These are phyloP conservation scores for Schizaphis graminum DNA, from an alignment of 2,888 invertebrate genomes.

Conservation along the genomic window DNA sequence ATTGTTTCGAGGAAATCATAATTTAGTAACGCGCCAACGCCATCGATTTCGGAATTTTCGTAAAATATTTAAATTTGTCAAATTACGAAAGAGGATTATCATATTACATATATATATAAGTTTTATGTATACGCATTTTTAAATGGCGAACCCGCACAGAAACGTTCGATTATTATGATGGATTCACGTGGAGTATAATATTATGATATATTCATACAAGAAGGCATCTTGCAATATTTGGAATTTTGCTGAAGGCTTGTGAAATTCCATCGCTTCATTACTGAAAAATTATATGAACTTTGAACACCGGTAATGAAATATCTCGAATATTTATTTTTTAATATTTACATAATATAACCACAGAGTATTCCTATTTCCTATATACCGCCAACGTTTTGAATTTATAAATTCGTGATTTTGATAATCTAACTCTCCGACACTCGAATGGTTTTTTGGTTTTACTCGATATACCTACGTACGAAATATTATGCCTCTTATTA, in stretches of 20 bases:
- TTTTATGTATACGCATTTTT: not conserved
- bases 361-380: not conserved
- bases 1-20: not conserved
- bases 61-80: not conserved
- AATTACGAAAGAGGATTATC: not conserved
- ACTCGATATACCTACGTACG: not conserved
- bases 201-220: not conserved
- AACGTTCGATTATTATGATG: not conserved
- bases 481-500: not conserved
- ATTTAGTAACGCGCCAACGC: not conserved
- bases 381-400: not conserved
- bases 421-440: not conserved
- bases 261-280: not conserved
- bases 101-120: not conserved
- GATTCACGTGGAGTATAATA: not conserved
- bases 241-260: not conserved
- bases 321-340: not conserved
- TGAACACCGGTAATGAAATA: not conserved
- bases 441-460: not conserved
- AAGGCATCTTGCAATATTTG: not conserved
- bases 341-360: not conserved
- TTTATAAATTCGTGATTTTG: not conserved
- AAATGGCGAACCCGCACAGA: not conserved
- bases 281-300: not conserved
- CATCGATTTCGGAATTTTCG: not conserved